Base-by-base conservation (phyloP, 1,140 invertebrate species). In the Diorhabda carinulata region DNA sequence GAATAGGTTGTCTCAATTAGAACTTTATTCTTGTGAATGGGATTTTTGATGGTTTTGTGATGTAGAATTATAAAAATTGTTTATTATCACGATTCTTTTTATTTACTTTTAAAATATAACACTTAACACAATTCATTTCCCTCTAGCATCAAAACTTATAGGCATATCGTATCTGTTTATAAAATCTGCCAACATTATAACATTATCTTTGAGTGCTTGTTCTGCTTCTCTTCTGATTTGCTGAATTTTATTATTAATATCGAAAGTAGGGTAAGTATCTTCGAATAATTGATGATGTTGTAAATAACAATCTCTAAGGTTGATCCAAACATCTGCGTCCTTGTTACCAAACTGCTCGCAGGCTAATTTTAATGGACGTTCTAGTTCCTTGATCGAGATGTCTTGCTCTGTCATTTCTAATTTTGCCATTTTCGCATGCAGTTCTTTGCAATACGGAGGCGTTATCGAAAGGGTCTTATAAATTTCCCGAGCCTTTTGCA, bases 321-420 rank as follows among this genome's bases (percentile, higher is more conserved):
- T 81, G 58, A 89, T 78, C 87, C 88, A 90, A 7, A 89, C 78
- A 73, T 86, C 83, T 63, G 77, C 77, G 71, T 83, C 78, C 42
- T 74, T 78, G 72, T 80, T 82, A 6, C 88, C 85, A 79, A 87
- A 86, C 68, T 86, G 83, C 69, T 81, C 70, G 4, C 77, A 81
- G 0, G 83, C 80, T 44, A 83, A 77, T 70, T 85, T 81, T 71
- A 85, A 77, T 61, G 81, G 81, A 69, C 78, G 77, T 60, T 85
- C 79, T 6, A 81, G 67, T 66, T 78, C 62, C 72, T 82, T 78
- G 5, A 81, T 5, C 47, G 78, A 78, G 9, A 81, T 70, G 42
- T 78, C 75, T 2, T 82, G 79, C 69, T 86, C 84, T 10, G 81
- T 73, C 3, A 78, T 60, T 77, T 88, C 86, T 40, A 87, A 67